Conservation (phyloP, 2,797 vertebrate species). For the Poeciliopsis gracilis region DNA sequence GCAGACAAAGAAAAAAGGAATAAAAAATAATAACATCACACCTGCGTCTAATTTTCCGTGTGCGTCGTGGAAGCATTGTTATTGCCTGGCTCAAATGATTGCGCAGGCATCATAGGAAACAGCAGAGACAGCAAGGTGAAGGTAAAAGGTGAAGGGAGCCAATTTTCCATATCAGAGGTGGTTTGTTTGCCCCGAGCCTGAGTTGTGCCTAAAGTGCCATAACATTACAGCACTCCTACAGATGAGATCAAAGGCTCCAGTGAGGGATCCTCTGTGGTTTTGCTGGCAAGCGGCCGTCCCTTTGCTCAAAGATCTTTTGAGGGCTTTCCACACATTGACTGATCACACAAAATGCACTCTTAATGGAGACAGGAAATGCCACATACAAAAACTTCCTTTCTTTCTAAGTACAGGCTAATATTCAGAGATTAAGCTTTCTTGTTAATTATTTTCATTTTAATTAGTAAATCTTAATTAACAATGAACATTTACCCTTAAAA, state of each 20-base stretch:
- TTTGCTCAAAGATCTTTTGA: constrained; percentile 79
- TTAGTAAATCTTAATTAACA: constrained; percentile 99
- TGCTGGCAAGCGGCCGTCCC: constrained; percentile 75
- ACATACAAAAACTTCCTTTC: constrained; percentile 89
- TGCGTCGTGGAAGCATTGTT: constrained; percentile 58
- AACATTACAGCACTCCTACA: constrained; percentile 81
- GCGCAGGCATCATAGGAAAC: constrained; percentile 40
- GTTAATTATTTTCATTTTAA: constrained; percentile 99
- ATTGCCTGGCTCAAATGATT: constrained; percentile 59
- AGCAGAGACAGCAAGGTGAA: constrained; percentile 61
- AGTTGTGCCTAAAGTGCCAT: constrained; percentile 80
- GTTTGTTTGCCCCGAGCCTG: constrained; percentile 78
- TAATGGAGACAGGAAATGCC: constrained; percentile 83
- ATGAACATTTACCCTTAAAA: constrained; percentile 98
- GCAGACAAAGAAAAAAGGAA: constrained; percentile 27
- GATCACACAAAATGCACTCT: constrained; percentile 81
- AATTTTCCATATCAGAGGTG: constrained; percentile 80
- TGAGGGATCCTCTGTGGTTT: constrained; percentile 72
- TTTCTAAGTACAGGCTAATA: constrained; percentile 89
- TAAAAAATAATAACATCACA: constrained; percentile 43
- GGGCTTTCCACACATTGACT: constrained; percentile 79
- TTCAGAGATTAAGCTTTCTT: constrained; percentile 94
- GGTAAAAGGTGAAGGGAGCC: constrained; percentile 77
- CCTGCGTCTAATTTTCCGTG: constrained; percentile 51
- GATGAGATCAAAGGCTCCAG: constrained; percentile 82